phyloP scores from a whole-genome alignment of 2,797 vertebrate species.

The Macropus fuliginosus region DNA sequence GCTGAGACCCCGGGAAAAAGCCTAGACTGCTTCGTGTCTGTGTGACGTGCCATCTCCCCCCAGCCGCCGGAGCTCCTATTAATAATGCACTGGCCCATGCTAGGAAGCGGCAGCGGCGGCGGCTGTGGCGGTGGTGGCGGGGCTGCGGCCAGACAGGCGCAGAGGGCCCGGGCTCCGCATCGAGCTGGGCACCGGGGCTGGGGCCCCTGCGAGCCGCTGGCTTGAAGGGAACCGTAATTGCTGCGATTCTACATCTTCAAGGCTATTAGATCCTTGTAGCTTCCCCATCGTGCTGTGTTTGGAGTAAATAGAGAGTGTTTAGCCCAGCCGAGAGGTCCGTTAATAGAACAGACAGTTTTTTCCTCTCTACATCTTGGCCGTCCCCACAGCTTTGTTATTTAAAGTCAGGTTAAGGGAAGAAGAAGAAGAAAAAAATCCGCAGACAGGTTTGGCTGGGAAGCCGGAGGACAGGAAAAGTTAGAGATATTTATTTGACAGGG shows the following conservation, averaged over 20 bases:
- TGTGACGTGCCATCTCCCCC: constrained; percentile 9
- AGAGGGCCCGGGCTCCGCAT: neutral
- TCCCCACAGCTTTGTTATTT: constrained; percentile 94
- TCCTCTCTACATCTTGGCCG: constrained; percentile 87
- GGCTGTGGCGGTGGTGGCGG: neutral
- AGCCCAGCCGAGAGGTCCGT: constrained; percentile 84
- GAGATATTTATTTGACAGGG: constrained; percentile 99
- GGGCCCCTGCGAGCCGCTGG: constrained; percentile 52
- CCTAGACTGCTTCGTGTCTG: neutral
- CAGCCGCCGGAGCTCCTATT: neutral
- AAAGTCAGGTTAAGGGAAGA: constrained; percentile 85
- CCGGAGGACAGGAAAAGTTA: constrained; percentile 95
- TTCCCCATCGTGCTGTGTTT: constrained; percentile 87
- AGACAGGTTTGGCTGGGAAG: constrained; percentile 92
- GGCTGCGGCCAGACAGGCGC: neutral
- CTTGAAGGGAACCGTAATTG: constrained; percentile 70
- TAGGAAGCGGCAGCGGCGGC: neutral
- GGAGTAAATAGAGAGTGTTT: constrained; percentile 85
- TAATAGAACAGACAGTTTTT: constrained; percentile 85
- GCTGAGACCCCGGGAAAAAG: constrained; percentile 7
- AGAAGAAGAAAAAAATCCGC: constrained; percentile 85
- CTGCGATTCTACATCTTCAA: constrained; percentile 77
- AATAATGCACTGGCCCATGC: neutral
- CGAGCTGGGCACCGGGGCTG: rapidly evolving
- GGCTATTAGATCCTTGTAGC: constrained; percentile 83